Evolutionary conservation across 1,140 invertebrate species (phyloP), one percentile per base, ranked within the genome.

Genomic region (Popillia japonica): DNA sequence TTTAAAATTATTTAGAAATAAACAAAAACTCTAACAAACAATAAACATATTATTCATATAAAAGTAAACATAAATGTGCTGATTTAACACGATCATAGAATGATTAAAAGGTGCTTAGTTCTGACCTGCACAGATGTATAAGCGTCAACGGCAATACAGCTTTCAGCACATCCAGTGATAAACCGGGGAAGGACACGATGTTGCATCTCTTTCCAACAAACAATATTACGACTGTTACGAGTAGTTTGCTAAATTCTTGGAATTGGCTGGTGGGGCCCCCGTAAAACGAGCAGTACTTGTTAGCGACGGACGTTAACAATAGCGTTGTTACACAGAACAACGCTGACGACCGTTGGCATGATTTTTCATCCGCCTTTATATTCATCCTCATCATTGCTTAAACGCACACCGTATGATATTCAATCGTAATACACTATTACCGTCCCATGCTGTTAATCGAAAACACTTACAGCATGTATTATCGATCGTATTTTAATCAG

Each of bases 121-220:
- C 48, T 14, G 48, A 94, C 87, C 99, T 99, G 34, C 96, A 96
- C 40, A 99, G 90, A 86, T 95, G 99, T 72, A 99, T 95, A 1
- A 99, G 80, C 0, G 98, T 97, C 68, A 99, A 86, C 0, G 98
- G 98, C 91, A 96, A 98, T 81, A 99, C 96, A 88, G 98, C 92
- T 9, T 84, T 85, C n/a, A 93, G 91, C 0, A 92, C 93, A 74
- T 90, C 89, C 7, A 85, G 83, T 77, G 93, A 90, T 59, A 96
- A 86, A 41, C 89, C 87, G 17, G 97, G 96, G 88, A 93, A 98
- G 41, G 92, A 90, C 7, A 99, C 90, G 42, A 97, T 87, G 42
- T 89, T 90, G 0, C 95, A 81, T 72, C 90, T 90, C 85, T 94
- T 96, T 0, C 91, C 93, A 7, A 91, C 34, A 84, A 91, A 94